Evolutionary conservation across 2,113 vertebrate genomes (phyloP).

Genomic region (Tupaia chinensis): DNA sequence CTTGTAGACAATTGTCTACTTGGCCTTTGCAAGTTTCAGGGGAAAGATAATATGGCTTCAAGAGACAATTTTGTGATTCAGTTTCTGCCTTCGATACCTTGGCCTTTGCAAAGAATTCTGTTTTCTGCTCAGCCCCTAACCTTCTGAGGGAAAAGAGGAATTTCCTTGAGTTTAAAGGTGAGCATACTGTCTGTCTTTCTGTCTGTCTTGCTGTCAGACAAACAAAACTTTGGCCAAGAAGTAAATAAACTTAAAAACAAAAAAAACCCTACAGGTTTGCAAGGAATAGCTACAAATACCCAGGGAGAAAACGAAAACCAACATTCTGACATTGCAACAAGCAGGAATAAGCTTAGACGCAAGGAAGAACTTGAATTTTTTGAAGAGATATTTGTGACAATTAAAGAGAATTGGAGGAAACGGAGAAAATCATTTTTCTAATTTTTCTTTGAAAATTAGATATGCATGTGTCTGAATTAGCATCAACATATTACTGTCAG

Average conservation of each 20-base stretch:
- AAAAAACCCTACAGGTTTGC: no score
- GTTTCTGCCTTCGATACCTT: slow-evolving; percentile 51
- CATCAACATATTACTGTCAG: neutral
- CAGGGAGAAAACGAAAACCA: slow-evolving; percentile 35
- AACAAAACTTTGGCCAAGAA: slow-evolving; percentile 16
- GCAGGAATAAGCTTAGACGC: neutral
- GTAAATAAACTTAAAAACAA: no score
- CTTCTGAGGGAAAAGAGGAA: slow-evolving; percentile 10
- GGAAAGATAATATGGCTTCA: neutral
- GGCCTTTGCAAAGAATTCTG: slow-evolving; percentile 59
- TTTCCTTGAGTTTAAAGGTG: slow-evolving; percentile 64
- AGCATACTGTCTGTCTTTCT: slow-evolving; percentile 53
- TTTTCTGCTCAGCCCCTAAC: slow-evolving; percentile 11
- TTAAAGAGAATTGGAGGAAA: neutral
- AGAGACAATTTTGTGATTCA: slow-evolving; percentile 52
- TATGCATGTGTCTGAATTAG: neutral
- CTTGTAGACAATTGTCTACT: slow-evolving; percentile 26
- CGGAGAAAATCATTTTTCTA: neutral
- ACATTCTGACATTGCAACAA: neutral
- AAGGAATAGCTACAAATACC: slow-evolving; percentile 28
- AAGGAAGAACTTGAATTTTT: neutral
- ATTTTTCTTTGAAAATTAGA: neutral
- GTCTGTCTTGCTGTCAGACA: slow-evolving; percentile 54
- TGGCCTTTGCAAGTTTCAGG: slow-evolving; percentile 43
- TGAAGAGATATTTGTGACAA: neutral